Evolutionary conservation across 2,113 vertebrate species (phyloP).

Genomic region (Pungitius pungitius): DNA sequence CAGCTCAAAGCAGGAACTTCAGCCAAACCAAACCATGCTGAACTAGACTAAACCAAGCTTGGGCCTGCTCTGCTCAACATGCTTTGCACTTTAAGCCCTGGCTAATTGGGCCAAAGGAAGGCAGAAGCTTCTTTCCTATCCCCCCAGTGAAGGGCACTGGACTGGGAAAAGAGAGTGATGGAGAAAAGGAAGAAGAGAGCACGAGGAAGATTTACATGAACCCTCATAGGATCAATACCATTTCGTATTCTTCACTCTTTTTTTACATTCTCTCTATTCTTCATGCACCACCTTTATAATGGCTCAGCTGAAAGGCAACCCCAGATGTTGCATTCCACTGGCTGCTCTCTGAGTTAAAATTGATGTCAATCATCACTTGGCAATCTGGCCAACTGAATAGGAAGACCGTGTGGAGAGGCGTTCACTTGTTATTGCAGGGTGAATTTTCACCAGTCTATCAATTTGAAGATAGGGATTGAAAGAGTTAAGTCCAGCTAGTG

Average conservation of each 20-base stretch:
- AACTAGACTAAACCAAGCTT: constrained; percentile 75
- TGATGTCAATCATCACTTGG: constrained; percentile 63
- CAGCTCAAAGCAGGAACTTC: constrained; percentile 66
- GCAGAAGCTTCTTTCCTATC: constrained; percentile 58
- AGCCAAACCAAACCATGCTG: constrained; percentile 76
- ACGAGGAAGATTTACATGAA: constrained; percentile 53
- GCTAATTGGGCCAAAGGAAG: constrained; percentile 79
- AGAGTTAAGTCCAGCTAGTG: constrained; percentile 60
- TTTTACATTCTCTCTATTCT: constrained; percentile 41
- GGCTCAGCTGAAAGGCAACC: constrained; percentile 52
- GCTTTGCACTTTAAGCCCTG: constrained; percentile 72
- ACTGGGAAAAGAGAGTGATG: constrained; percentile 61
- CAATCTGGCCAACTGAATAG: constrained; percentile 68
- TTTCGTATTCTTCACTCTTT: constrained; percentile 51
- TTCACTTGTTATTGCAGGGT: constrained; percentile 56
- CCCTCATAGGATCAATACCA: constrained; percentile 61
- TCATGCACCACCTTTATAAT: constrained; percentile 51
- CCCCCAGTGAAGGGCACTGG: constrained; percentile 71
- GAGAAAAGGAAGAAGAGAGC: constrained; percentile 41
- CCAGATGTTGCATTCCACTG: constrained; percentile 62
- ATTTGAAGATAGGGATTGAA: constrained; percentile 72
- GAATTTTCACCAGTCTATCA: constrained; percentile 65
- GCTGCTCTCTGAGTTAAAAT: constrained; percentile 56
- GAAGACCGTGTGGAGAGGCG: constrained; percentile 50
- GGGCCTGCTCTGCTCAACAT: constrained; percentile 66